phyloP scores from a whole-genome alignment of 2,113 vertebrate genomes.

The Tupaia tana region DNA sequence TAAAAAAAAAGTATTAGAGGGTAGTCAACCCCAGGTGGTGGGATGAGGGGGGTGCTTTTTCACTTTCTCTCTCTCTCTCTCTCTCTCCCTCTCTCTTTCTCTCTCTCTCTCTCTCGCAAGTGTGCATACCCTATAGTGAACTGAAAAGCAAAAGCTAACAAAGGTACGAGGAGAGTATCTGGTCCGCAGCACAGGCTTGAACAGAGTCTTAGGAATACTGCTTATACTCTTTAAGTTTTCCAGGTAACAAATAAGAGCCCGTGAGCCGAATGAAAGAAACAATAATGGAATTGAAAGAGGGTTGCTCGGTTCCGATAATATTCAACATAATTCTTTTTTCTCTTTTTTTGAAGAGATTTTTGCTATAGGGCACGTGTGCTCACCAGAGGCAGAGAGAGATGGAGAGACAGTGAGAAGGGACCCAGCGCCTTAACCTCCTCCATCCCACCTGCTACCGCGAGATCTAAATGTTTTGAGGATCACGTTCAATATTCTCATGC shows the following conservation, averaged over 20 bases:
- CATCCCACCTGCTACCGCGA: background rate
- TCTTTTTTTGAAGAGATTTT: no score
- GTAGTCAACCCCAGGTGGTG: no score
- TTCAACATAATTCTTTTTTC: background rate
- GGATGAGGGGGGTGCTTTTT: no score
- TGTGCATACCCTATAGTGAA: no score
- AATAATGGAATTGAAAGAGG: background rate
- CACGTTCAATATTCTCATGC: background rate
- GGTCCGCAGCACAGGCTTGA: background rate
- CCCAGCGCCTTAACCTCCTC: no score
- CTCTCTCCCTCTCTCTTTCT: no score
- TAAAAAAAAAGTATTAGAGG: no score
- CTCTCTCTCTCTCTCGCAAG: no score
- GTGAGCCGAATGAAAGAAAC: constrained; percentile 3
- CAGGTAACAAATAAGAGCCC: background rate
- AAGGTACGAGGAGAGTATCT: background rate
- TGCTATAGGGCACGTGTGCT: no score
- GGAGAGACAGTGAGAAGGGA: no score
- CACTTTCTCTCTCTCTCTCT: no score
- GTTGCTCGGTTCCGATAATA: background rate
- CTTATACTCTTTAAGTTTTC: background rate
- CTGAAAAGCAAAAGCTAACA: background rate
- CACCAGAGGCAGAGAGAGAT: no score
- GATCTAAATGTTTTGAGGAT: constrained; percentile 7
- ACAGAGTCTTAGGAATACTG: background rate